Base-by-base conservation (phyloP, 2,888 invertebrate species). In the Protophormia terraenovae region DNA sequence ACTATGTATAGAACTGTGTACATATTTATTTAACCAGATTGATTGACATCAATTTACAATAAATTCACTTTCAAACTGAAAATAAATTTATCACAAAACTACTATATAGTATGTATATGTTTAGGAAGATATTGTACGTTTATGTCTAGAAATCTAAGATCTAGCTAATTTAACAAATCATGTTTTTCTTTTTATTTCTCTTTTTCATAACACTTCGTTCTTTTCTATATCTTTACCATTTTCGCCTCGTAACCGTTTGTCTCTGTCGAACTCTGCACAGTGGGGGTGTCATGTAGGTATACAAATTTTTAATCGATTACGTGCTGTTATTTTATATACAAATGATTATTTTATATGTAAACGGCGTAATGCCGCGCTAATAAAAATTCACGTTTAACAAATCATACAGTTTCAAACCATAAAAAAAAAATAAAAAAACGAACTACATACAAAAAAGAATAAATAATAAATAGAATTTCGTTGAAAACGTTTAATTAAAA, bases 281-380 rank as follows among this genome's bases (percentile, higher is more conserved):
- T 22, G 38, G 50, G 67, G 67, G 67, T 67, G 67, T 50, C 14
- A 62, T 38, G 19, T 35, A n/a, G n/a, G n/a, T n/a, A n/a, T 16
- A 7, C 12, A 32, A 14, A 2, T 8, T 32, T 16, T 22, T 22
- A 69, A 69, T 35, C 32, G 32, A 32, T 35, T 53, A 69, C 69
- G 69, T 69, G 67, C 50, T 69, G 50, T n/a, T 69, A 69, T 69
- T 53, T 24, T 22, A 6, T 29, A 69, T 50, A 50, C 32, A n/a
- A 41, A 22, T 35, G 12, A 24, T 27, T 27, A 5, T 19, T 50
- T 35, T 19, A 22, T 35, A 69, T 69, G 67, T 47, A 50, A 69
- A 69, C 32, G 67, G 50, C 50, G 35, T 69, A 35, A 47, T 66
- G 69, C 22, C 35, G 35, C 10, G 69, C 35, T 35, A 69, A 69